Base-by-base conservation (phyloP, 2,113 vertebrate genomes). In the Desmodus rotundus region DNA sequence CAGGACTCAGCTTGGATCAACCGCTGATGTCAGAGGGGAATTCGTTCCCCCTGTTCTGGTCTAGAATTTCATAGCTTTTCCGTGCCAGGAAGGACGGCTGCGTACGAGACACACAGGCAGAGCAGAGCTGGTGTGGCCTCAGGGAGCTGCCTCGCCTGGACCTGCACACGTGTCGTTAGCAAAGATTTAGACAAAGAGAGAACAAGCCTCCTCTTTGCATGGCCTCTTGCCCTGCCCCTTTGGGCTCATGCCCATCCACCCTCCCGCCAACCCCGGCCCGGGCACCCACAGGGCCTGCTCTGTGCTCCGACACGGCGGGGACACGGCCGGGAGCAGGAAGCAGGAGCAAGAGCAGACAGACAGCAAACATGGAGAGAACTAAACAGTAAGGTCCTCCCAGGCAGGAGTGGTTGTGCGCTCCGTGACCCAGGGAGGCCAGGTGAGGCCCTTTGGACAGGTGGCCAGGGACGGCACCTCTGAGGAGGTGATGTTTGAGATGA, bases 121-220 rank as follows among this genome's bases (percentile, higher is more conserved):
- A 8, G 15, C 13, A 0, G 4, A 0, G 36, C 63, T 31, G 17
- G 33, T 0, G 1, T 1, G 41, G 36, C 7, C 3, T 1, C 2
- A 4, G 26, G 26, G 12, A 22, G 19, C 88, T 22, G 65, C 20
- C 47, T 26, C 3, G n/a, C 47, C 50, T 33, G 16, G 45, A 31
- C 20, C 38, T 10, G 63, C 14, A 5, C 15, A 0, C 12, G 0
- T 0, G 36, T 4, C 11, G 19, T 72, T 33, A 80, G 38, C 12
- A 28, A 70, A 87, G 73, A 74, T 17, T 24, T 26, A 63, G 47
- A 72, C 20, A 8, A 26, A 24, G 43, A 61, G 54, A 65, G 70
- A 74, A 77, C 31, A 3, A 36, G 45, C 13, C 12, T 10, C 10
- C 22, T 47, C 8, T 67, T 50, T 9, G 31, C 28, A 19, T 5